phyloP scores from a whole-genome alignment of 2,888 invertebrate species.

The Mythimna vitellina region DNA sequence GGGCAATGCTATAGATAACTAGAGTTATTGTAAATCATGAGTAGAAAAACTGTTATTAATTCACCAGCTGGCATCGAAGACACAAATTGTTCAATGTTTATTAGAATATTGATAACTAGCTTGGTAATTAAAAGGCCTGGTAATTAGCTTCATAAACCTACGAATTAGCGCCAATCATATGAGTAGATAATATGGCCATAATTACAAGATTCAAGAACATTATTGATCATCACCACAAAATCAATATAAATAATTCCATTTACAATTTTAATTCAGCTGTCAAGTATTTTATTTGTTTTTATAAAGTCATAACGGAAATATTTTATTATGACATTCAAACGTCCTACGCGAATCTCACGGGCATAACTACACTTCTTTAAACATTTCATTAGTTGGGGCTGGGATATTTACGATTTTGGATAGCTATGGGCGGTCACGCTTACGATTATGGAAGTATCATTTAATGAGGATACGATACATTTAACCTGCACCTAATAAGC shows the following conservation, averaged over 20 bases:
- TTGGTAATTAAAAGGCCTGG: conserved; percentile 16
- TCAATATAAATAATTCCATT: conserved; percentile 38
- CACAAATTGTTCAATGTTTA: conserved; percentile 45
- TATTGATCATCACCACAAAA: conserved; percentile 37
- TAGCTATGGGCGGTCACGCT: conserved; percentile 82
- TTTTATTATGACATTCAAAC: conserved; percentile 78
- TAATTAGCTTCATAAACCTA: conserved; percentile 20
- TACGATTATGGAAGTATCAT: conserved; percentile 70
- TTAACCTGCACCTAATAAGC: conserved; percentile 68
- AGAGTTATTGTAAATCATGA: conserved; percentile 73
- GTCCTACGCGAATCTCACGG: conserved; percentile 76
- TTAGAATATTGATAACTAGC: conserved; percentile 35
- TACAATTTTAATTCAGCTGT: conserved; percentile 53
- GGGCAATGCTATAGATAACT: conserved; percentile 74
- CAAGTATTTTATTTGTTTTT: conserved; percentile 70
- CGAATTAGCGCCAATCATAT: conserved; percentile 19
- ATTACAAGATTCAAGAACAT: conserved; percentile 24
- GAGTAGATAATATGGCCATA: conserved; percentile 26
- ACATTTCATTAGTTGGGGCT: conserved; percentile 74
- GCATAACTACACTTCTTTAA: conserved; percentile 70
- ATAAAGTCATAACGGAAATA: conserved; percentile 73
- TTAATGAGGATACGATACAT: conserved; percentile 74
- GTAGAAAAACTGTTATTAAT: conserved; percentile 72
- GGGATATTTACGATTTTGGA: conserved; percentile 78
- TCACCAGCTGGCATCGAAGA: conserved; percentile 69